Evolutionary conservation across 2,888 invertebrate species (phyloP), one percentile per base, ranked within the genome.

Genomic region (Amiota minor): DNA sequence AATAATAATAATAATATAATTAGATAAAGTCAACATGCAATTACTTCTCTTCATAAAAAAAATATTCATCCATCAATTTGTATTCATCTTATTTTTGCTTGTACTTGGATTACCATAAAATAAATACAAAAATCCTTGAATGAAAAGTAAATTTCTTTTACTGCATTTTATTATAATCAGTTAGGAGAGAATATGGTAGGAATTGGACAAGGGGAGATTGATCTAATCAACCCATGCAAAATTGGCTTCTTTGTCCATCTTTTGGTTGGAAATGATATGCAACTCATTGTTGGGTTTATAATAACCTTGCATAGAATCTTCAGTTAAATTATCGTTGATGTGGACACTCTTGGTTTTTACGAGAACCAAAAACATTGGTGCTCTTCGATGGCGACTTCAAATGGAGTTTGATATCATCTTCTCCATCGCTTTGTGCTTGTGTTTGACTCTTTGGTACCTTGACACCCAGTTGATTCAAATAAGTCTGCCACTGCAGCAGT

Each of bases 401-500:
- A 45, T 80, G 79, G 3, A 77, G 75, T 9, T 79, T 77, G 75
- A 35, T 81, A 75, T 8, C 68, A 8, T 76, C 78, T 4, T 78
- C 76, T 12, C 8, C 23, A 12, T 20, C 64, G 16, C 61, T 71
- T 14, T 70, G 49, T n/a, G 75, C 73, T 9, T 74, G 74, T 10
- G 72, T 82, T 8, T 81, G 72, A 6, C 72, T 70, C n/a, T 77
- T 69, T 0, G 83, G 83, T 35, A 35, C 35, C 6, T 35, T 35
- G 35, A 35, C 35, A 16, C 78, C 84, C 67, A 89, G 83, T 79
- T 88, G 85, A 8, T 89, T 82, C 2, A 89, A 75, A 75, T 88
- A 89, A 1, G 81, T 75, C 74, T 89, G 88, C 90, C 90, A 90
- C 72, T 89, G 87, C 35, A 83, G 79, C 11, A 89, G 80, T 68